Evolutionary conservation across 2,797 vertebrate species (phyloP).

Genomic region (Sciurus carolinensis): DNA sequence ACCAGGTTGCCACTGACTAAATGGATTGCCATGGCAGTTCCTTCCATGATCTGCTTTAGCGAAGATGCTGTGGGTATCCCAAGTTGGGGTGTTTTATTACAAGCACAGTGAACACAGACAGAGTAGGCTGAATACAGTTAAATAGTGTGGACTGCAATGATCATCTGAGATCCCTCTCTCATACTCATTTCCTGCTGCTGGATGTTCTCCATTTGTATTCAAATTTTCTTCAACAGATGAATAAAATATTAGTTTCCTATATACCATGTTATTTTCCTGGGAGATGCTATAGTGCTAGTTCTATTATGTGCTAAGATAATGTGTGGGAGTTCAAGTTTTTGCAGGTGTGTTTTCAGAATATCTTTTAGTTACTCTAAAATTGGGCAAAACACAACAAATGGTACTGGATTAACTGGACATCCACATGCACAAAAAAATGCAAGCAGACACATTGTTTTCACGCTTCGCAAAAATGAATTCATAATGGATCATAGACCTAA

Average conservation of each 20-base stretch:
- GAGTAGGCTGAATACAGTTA: neutral
- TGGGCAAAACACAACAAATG: neutral
- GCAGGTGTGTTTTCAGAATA: neutral
- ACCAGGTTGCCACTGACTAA: neutral
- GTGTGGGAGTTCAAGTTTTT: neutral
- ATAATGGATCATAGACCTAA: neutral
- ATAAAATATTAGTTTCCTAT: neutral
- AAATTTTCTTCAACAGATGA: neutral
- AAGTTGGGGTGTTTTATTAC: neutral
- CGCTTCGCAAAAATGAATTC: neutral
- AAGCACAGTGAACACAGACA: neutral
- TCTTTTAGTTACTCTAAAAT: neutral
- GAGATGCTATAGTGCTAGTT: neutral
- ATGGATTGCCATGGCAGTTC: neutral
- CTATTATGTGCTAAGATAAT: neutral
- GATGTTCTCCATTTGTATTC: neutral
- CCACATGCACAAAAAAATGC: neutral
- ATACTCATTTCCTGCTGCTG: neutral
- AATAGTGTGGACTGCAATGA: neutral
- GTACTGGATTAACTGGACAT: neutral
- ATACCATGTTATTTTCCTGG: neutral
- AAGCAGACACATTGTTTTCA: neutral
- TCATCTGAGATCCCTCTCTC: neutral
- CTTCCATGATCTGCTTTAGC: neutral
- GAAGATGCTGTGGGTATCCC: neutral